A percentile compares a stretch with the other conserved stretches of the same genome.
phyloP scores from a whole-genome alignment of 2,113 vertebrate species.

The Pampusana beccarii region DNA sequence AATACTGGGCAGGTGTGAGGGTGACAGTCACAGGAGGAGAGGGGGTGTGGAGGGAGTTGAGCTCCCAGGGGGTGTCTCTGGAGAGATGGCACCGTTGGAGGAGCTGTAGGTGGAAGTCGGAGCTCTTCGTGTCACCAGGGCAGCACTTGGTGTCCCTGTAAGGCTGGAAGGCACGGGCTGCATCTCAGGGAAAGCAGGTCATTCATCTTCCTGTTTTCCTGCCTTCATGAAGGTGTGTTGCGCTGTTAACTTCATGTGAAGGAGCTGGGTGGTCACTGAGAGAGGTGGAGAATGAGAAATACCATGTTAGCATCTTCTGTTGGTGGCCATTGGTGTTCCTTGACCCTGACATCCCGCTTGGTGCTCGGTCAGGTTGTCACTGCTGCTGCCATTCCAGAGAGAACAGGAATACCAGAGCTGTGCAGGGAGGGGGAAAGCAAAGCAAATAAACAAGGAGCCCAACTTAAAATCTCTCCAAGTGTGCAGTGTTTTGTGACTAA shows the following conservation, averaged over 20 bases:
- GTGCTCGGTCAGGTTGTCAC: background rate
- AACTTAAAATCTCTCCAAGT: conserved; percentile 31
- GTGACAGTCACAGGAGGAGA: background rate
- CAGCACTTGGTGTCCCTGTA: background rate
- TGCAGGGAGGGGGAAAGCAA: background rate
- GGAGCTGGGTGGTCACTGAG: background rate
- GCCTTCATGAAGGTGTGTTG: background rate
- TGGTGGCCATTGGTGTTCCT: background rate
- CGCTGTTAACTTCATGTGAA: background rate
- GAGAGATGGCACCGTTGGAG: background rate
- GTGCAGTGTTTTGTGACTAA: conserved; percentile 55
- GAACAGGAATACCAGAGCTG: background rate
- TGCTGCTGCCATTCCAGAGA: background rate
- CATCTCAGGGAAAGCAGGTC: background rate
- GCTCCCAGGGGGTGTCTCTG: background rate
- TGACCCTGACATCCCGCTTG: accelerated
- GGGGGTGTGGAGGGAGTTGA: accelerated
- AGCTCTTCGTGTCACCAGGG: background rate
- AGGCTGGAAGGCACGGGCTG: background rate
- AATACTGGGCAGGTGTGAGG: accelerated
- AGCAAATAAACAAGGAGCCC: conserved; percentile 27
- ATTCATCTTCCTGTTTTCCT: background rate
- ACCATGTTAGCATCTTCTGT: background rate
- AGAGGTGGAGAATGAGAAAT: background rate
- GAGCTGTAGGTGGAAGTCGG: background rate